Base-by-base conservation (phyloP, 2,888 invertebrate species). In the Chydorus sphaericus region DNA sequence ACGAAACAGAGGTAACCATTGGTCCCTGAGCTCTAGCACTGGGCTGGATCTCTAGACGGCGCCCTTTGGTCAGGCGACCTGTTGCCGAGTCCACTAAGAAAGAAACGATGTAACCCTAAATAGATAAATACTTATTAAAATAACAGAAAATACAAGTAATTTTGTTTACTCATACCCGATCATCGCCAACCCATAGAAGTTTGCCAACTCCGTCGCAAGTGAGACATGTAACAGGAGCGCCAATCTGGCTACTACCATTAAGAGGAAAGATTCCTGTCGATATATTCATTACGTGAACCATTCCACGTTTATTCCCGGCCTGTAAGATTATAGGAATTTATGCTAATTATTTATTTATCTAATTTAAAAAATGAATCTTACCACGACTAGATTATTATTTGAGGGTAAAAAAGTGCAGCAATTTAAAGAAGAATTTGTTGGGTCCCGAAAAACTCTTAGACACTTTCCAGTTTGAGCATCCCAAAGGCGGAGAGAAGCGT, bases 321-420 rank as follows among this genome's bases (percentile, higher is more conserved):
- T 81, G 60, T 59, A 50, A n/a, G n/a, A n/a, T n/a, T n/a, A n/a
- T n/a, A n/a, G n/a, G n/a, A n/a, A n/a, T n/a, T 49, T 44, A 63
- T 20, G 18, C 37, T 29, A 28, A 20, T 23, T 23, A 33, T 16
- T 11, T 29, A 55, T 16, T 51, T 54, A 18, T 18, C 23, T n/a
- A 55, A 16, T 54, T 39, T 66, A 57, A 7, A 20, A 71, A 78
- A 81, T 80, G 81, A 81, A 10, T 33, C 44, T 44, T 82, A 84
- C 84, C 65, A 87, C 79, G 62, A 88, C 80, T 73, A 88, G 80
- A 70, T 89, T 89, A 66, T 88, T 88, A 67, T 89, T 90, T 48
- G 82, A 77, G 0, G 88, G 88, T 66, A 86, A 84, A 71, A 89
- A 89, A 52, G 79, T 75, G 68, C 87, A 86, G 65, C 81, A 81